Percentiles rank a stretch among this genome's conserved stretches.
Conservation (phyloP, 35 echinoderm and acorn worm genomes). For the Patiria miniata region DNA sequence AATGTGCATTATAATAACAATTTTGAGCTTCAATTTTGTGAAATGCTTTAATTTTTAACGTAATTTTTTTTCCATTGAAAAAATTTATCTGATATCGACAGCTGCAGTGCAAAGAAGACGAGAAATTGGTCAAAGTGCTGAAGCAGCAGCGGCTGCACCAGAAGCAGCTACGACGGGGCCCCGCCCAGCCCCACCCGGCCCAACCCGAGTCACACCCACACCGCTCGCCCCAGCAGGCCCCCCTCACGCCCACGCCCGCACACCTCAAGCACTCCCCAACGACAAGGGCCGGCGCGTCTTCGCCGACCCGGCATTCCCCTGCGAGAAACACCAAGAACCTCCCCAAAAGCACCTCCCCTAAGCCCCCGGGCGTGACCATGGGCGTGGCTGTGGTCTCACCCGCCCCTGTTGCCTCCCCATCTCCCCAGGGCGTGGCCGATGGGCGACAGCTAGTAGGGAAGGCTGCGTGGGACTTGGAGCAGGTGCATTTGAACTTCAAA, state of each 20-base stretch:
- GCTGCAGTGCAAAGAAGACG: slow-evolving; percentile 80
- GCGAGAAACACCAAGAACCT: too few relatives aligned
- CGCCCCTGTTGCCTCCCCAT: neutral
- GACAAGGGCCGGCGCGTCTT: neutral
- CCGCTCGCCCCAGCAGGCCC: neutral
- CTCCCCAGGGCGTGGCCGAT: neutral
- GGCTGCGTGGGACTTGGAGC: neutral
- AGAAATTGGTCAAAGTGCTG: slow-evolving; percentile 74
- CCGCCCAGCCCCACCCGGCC: neutral
- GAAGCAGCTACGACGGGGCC: slow-evolving; percentile 42
- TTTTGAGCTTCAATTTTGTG: too few relatives aligned
- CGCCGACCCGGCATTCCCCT: neutral
- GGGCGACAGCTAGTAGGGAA: neutral
- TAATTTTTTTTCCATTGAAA: too few relatives aligned
- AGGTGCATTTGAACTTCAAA: slow-evolving; percentile 36
- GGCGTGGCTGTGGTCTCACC: neutral
- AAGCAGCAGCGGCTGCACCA: slow-evolving; percentile 73
- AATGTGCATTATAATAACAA: too few relatives aligned
- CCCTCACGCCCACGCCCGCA: neutral
- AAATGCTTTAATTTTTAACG: too few relatives aligned
- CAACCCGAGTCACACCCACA: neutral
- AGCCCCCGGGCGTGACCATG: neutral
- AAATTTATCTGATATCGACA: neutral
- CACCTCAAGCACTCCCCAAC: neutral
- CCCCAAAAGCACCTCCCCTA: neutral